These are phyloP conservation scores for Morone saxatilis DNA, from an alignment of 2,113 vertebrate genomes.

Conservation along the genomic window DNA sequence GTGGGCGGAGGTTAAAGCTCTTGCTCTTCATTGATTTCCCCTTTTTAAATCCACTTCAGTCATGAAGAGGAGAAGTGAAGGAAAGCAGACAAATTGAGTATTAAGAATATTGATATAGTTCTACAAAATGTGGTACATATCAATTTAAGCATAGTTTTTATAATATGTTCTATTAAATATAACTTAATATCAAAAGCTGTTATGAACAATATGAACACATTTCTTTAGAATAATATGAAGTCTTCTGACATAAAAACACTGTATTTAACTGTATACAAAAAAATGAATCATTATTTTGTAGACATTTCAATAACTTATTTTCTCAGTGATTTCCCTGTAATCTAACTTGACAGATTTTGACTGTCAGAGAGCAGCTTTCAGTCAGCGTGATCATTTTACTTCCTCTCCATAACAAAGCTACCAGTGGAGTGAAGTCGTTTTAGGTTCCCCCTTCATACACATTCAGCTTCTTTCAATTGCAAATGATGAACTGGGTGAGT, in stretches of 20 bases:
- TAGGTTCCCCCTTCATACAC: slow-evolving; percentile 10
- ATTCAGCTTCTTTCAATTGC: slow-evolving; percentile 48
- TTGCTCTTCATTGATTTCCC: slow-evolving; percentile 32
- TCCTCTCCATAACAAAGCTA: slow-evolving; percentile 37
- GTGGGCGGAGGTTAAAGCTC: slow-evolving; percentile 41
- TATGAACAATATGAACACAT: too few species aligned
- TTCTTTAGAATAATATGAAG: too few species aligned
- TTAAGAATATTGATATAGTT: background rate
- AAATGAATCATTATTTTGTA: background rate
- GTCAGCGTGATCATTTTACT: slow-evolving; percentile 30
- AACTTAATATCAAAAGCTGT: background rate
- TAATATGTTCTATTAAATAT: background rate
- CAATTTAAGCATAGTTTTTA: background rate
- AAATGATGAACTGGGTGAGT: slow-evolving; percentile 54
- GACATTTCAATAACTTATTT: slow-evolving; percentile 1
- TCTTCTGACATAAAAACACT: background rate
- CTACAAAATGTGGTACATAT: background rate
- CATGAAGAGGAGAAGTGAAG: slow-evolving; percentile 9
- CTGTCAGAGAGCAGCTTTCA: slow-evolving; percentile 38
- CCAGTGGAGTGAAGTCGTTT: slow-evolving; percentile 27
- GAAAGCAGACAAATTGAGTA: background rate
- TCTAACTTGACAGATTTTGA: slow-evolving; percentile 28
- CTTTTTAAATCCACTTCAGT: slow-evolving; percentile 53
- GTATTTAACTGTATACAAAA: background rate
- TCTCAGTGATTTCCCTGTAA: slow-evolving; percentile 25